Base-by-base conservation (phyloP, 2,113 vertebrate species). In the Mormoops blainvillei region DNA sequence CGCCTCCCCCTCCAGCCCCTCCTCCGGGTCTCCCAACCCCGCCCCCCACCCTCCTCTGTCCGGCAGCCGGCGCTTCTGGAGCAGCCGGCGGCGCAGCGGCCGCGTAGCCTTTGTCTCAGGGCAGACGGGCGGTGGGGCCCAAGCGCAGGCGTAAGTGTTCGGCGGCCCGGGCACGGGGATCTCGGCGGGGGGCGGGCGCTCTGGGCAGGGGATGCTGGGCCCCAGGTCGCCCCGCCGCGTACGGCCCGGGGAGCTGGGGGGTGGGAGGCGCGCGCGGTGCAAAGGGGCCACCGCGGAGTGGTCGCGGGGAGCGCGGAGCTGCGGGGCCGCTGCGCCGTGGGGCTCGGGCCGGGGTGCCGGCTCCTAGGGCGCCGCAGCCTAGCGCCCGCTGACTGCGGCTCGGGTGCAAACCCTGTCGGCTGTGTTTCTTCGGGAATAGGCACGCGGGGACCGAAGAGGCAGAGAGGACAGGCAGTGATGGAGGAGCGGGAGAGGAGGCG, bases 391-490 rank as follows among this genome's bases (percentile, higher is more conserved):
- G 82, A 73, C 91, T 65, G 87, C 45, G 92, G 50, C 87, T 45
- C 84, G 95, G 93, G 86, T 88, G 94, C 97, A 45, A 89, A 82
- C 95, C 77, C 93, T 87, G 96, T 78, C 36, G 77, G 91, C 92
- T 61, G 28, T 90, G 91, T 93, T 96, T 94, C 91, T 94, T 92
- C 19, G 89, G 97, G 94, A 91, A 94, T 91, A 96, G 95, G 96
- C 94, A 70, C 50, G 78, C 88, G 93, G 95, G 94, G 77, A 95
- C 84, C n/a, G 91, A 58, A 83, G 95, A 94, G 93, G 89, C 95
- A 50, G 93, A 70, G 83, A 88, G 91, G 63, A 92, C 85, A 22
- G 94, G 94, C 86, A 28, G 89, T 78, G 67, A 58, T 84, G 91
- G 86, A 91, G 94, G 94, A 41, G 28, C 95, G 11, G 71, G 96